Percentiles rank a stretch among this genome's conserved stretches.
Evolutionary conservation across 1,140 invertebrate genomes (phyloP).

Genomic region (Diachasmimorpha longicaudata): DNA sequence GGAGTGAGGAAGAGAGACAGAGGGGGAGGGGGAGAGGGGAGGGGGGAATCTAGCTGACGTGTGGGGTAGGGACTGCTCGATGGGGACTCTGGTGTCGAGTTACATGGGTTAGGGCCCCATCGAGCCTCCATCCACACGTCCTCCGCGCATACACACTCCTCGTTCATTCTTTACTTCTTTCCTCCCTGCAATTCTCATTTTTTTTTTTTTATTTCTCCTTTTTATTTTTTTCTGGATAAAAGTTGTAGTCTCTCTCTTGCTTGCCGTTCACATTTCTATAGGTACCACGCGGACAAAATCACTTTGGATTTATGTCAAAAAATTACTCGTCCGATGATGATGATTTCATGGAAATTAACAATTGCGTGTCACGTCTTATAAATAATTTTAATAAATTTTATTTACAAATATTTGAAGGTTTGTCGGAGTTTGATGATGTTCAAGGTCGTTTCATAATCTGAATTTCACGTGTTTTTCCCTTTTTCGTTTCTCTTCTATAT

Average conservation of each 20-base stretch:
- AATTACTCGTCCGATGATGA: not conserved
- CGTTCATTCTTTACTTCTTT: slow-evolving; percentile 8
- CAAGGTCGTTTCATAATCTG: too few species aligned
- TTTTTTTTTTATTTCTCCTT: not conserved
- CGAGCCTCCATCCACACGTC: slow-evolving; percentile 23
- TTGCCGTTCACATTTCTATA: not conserved
- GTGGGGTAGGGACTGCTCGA: slow-evolving; percentile 10
- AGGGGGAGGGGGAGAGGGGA: not conserved
- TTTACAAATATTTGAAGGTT: too few species aligned
- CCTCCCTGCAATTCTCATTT: not conserved
- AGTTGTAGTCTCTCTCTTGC: not conserved
- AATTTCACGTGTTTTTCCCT: too few species aligned
- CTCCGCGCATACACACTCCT: slow-evolving; percentile 5
- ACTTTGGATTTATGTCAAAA: not conserved
- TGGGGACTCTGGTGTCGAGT: slow-evolving; percentile 28
- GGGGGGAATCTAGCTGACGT: slow-evolving; percentile 1
- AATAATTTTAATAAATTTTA: too few species aligned
- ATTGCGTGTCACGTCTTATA: too few species aligned
- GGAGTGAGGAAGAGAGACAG: not conserved
- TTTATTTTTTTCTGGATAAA: not conserved
- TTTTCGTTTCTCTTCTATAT: too few species aligned
- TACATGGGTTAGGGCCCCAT: slow-evolving; percentile 20
- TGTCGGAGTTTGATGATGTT: too few species aligned
- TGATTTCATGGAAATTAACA: not conserved
- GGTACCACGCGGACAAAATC: not conserved